Evolutionary conservation across 2,888 invertebrate genomes (phyloP), one percentile per base, ranked within the genome.

Genomic region (Alentia gelatinosa): DNA sequence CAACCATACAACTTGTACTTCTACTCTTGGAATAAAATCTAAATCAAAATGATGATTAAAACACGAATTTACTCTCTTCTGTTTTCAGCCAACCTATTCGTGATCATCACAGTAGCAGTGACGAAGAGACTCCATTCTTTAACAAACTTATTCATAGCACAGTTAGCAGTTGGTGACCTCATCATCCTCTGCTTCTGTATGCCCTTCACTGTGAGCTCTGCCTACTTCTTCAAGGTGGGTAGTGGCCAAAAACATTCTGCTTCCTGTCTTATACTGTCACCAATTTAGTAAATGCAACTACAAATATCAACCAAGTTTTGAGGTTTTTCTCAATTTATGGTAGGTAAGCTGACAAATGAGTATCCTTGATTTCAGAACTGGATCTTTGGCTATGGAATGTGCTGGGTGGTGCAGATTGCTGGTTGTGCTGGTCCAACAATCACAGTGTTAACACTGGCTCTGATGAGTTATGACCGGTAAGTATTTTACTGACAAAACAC

Each of bases 401-500:
- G 90, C 50, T 90, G 74, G 75, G 33, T 90, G 35, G 83, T 83
- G 50, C 35, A 63, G 79, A 50, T 79, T 4, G 75, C 90, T 7
- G 90, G 90, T 15, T 42, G 79, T 35, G 75, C 50, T 19, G 90
- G 90, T 35, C 90, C 90, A 15, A 83, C 90, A 1, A 39, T 90
- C 30, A 79, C 83, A 1, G 63, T 83, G 0, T 37, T 90, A 19
- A 47, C 90, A 35, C 23, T 90, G 83, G 79, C 83, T 35, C 33
- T 90, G 50, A 90, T 90, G 90, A 79, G 79, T 33, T 90, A 79
- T 83, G 90, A 90, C 37, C 75, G 90, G 90, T 90, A 50, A n/a
- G 50, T 56, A 4, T n/a, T n/a, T n/a, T n/a, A n/a, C n/a, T n/a
- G n/a, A n/a, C n/a, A n/a, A n/a, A n/a, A n/a, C n/a, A n/a, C n/a